These are phyloP conservation scores for Cyanoliseus patagonus DNA, from an alignment of 2,113 vertebrate species.

Conservation along the genomic window DNA sequence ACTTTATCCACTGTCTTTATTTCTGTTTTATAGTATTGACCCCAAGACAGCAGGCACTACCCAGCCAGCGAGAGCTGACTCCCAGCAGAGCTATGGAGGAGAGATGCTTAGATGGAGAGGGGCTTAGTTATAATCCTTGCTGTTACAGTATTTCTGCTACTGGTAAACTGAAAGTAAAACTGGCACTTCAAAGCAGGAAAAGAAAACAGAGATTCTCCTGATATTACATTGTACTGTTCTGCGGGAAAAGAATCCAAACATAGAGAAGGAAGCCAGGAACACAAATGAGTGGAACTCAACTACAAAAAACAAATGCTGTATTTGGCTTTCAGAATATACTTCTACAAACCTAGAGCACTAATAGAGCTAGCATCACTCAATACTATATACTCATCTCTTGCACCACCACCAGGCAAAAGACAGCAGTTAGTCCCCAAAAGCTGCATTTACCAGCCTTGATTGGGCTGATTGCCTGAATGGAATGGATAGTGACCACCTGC, in stretches of 20 bases:
- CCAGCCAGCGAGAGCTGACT: not conserved
- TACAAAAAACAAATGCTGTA: not conserved
- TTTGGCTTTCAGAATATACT: not conserved
- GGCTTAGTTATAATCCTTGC: not conserved
- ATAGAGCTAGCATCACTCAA: not conserved
- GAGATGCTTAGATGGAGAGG: not conserved
- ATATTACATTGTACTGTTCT: not conserved
- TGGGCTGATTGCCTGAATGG: not conserved
- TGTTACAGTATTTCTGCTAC: not conserved
- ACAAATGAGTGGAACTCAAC: not conserved
- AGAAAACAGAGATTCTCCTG: not conserved
- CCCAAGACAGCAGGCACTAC: not conserved
- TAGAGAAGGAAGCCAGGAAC: not conserved
- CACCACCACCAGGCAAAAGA: not conserved
- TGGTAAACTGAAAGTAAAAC: not conserved
- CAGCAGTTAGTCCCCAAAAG: not conserved
- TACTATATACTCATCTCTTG: not conserved
- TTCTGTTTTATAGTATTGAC: not conserved
- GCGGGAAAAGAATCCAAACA: not conserved
- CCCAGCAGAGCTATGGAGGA: not conserved
- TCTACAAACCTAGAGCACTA: not conserved
- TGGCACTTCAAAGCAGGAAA: not conserved
- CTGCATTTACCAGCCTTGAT: fast-evolving
- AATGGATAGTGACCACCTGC: not conserved
- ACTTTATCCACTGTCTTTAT: not conserved